phyloP scores from a whole-genome alignment of 1,140 invertebrate genomes.

The Gonioctena quinquepunctata region DNA sequence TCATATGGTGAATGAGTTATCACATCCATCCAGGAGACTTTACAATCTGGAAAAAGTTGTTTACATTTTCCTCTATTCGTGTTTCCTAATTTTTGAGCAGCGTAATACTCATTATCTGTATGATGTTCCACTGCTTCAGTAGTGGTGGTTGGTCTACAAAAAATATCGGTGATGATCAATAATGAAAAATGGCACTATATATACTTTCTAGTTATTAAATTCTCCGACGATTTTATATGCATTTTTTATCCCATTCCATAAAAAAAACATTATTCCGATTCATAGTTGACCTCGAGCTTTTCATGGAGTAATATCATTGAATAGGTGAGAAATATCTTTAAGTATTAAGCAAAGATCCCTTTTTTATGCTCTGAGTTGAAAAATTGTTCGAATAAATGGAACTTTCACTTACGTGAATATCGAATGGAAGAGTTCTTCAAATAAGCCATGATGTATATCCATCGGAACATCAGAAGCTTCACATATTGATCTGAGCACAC shows the following conservation, averaged over 20 bases:
- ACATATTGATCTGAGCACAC: slow-evolving; percentile 73
- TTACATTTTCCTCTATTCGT: slow-evolving; percentile 60
- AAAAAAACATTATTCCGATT: too few relatives aligned
- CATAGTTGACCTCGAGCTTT: too few relatives aligned
- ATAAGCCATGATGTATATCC: slow-evolving; percentile 62
- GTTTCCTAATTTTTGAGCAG: slow-evolving; percentile 66
- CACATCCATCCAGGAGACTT: slow-evolving; percentile 34
- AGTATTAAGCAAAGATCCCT: too few relatives aligned
- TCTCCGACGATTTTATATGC: too few relatives aligned
- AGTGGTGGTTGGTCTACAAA: slow-evolving; percentile 66
- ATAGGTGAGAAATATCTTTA: too few relatives aligned
- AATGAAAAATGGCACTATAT: too few relatives aligned
- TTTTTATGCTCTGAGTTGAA: too few relatives aligned
- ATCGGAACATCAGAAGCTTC: slow-evolving; percentile 72
- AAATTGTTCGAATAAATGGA: too few relatives aligned
- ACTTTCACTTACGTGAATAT: slow-evolving; percentile 71
- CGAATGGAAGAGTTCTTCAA: slow-evolving; percentile 72
- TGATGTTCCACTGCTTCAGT: slow-evolving; percentile 64
- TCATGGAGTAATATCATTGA: too few relatives aligned
- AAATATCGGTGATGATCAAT: too few relatives aligned
- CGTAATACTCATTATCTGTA: slow-evolving; percentile 70
- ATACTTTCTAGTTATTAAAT: too few relatives aligned
- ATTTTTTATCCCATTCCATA: too few relatives aligned
- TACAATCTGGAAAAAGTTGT: slow-evolving; percentile 66
- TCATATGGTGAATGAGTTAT: background rate